phyloP scores from a whole-genome alignment of 2,113 vertebrate species.

The Neolamprologus brichardi region DNA sequence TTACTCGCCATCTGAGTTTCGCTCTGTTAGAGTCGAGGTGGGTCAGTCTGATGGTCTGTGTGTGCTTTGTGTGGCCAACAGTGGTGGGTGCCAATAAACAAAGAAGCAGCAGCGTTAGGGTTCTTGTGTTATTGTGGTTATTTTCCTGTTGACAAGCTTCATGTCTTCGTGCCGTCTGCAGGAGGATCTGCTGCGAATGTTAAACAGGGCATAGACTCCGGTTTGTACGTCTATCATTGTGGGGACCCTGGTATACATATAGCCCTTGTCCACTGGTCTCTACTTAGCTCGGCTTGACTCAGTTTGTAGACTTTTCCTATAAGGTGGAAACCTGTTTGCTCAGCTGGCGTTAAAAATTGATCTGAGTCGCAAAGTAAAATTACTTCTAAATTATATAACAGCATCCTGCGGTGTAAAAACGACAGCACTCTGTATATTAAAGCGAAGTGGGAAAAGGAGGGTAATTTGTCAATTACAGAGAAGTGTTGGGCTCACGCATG shows the following conservation, averaged over 20 bases:
- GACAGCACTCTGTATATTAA: too few species aligned
- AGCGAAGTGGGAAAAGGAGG: too few species aligned
- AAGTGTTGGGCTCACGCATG: too few species aligned
- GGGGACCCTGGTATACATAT: not conserved
- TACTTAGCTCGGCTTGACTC: not conserved
- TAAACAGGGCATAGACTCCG: not conserved
- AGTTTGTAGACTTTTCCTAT: not conserved
- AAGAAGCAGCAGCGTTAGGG: not conserved
- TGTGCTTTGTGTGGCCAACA: not conserved
- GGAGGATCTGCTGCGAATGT: slow-evolving; percentile 14
- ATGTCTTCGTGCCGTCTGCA: slow-evolving; percentile 12
- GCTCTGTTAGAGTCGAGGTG: not conserved
- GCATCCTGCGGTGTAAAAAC: too few species aligned
- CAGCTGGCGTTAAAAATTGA: too few species aligned
- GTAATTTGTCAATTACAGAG: too few species aligned
- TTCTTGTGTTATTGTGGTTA: not conserved
- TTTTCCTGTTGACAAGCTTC: not conserved
- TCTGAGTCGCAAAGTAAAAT: too few species aligned
- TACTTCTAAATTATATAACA: too few species aligned
- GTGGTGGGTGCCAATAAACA: not conserved
- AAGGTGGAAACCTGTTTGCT: not conserved
- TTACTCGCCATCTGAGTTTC: slow-evolving; percentile 15
- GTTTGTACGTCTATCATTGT: not conserved
- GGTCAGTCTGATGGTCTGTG: slow-evolving; percentile 9
- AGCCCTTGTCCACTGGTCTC: accelerated